These are phyloP conservation scores for Calvadosia cruxmelitensis DNA, from an alignment of 30 jellyfish, hydroid and myxozoan genomes.

Conservation along the genomic window DNA sequence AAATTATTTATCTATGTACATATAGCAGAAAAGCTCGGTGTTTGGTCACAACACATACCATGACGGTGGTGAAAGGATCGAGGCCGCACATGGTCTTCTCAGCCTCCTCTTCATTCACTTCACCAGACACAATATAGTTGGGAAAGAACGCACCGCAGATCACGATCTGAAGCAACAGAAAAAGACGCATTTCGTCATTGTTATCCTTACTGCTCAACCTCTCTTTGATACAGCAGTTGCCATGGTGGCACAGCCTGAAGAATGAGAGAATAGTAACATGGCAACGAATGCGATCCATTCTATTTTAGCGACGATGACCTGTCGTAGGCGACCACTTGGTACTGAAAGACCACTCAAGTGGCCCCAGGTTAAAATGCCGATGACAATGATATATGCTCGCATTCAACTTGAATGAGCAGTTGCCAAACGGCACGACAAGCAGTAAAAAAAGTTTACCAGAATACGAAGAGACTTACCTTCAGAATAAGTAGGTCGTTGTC, in stretches of 20 bases:
- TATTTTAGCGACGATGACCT: too few relatives aligned
- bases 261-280: too few relatives aligned
- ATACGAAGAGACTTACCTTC: neutral
- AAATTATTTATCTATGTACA: too few relatives aligned
- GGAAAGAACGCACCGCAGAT: conserved; percentile 94
- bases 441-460: too few relatives aligned
- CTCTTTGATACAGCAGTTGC: too few relatives aligned
- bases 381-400: neutral
- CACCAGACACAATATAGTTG: conserved; percentile 50
- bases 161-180: conserved; percentile 30
- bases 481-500: neutral
- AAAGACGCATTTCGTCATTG: too few relatives aligned
- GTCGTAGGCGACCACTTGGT: too few relatives aligned
- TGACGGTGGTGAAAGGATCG: conserved; percentile 72
- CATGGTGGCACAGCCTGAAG: too few relatives aligned
- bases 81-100: conserved; percentile 62
- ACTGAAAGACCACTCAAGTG: too few relatives aligned
- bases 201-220: too few relatives aligned
- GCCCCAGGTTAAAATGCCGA: neutral
- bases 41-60: conserved; percentile 22
- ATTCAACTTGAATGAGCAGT: neutral
- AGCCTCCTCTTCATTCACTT: conserved; percentile 70
- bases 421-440: neutral
- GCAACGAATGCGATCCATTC: too few relatives aligned
- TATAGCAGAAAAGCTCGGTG: neutral